Percentiles rank a stretch among this genome's conserved stretches.
phyloP scores from a whole-genome alignment of 2,797 vertebrate species.

The Euthynnus affinis region DNA sequence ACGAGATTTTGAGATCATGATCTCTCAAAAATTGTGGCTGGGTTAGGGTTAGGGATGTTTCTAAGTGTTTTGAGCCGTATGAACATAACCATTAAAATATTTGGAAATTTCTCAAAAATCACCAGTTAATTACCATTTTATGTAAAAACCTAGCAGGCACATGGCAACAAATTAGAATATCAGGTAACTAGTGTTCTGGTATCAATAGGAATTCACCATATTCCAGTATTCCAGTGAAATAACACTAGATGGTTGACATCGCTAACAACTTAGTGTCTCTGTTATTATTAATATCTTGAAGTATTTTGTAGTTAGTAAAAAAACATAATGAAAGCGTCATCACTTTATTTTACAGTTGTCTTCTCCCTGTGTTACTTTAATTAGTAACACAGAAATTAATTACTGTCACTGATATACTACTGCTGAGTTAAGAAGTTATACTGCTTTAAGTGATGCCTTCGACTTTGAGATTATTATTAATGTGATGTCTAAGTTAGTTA shows the following conservation, averaged over 20 bases:
- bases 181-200: not conserved
- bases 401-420: constrained; percentile 25
- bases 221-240: not conserved
- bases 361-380: constrained; percentile 10
- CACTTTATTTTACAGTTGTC: constrained; percentile 20
- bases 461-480: constrained; percentile 5
- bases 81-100: constrained; percentile 9
- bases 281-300: not conserved
- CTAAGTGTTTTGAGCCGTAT: not conserved
- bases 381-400: too few species aligned
- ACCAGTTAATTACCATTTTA: not conserved
- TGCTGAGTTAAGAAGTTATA: constrained; percentile 39
- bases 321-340: constrained; percentile 31
- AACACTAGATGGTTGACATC: not conserved
- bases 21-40: not conserved
- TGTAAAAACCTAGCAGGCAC: not conserved
- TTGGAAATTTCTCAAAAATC: not conserved
- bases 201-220: not conserved
- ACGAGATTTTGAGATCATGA: too few species aligned
- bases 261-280: not conserved
- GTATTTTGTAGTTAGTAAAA: constrained; percentile 2
- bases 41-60: too few species aligned
- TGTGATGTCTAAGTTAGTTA: constrained; percentile 30
- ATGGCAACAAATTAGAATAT: not conserved
- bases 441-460: constrained; percentile 30